A percentile compares a stretch with the other conserved stretches of the same genome.
Conservation (phyloP, 2,113 vertebrate species). For the Macquaria ambigua region DNA sequence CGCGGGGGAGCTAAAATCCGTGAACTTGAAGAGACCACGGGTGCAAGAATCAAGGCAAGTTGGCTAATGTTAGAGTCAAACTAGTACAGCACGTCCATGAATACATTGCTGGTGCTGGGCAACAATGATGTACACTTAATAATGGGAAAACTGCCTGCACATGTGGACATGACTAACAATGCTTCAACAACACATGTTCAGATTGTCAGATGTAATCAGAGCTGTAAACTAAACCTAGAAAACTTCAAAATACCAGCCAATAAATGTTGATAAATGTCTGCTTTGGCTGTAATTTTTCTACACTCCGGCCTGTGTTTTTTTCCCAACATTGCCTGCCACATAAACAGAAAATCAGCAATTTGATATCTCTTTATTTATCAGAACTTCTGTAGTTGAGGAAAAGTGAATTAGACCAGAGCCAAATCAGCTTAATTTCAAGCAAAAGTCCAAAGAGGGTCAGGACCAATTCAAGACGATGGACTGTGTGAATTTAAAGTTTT, state of each 20-base stretch:
- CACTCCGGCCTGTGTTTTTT: too few species aligned
- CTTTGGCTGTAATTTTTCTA: not conserved
- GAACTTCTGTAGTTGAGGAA: not conserved
- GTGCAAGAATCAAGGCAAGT: slow-evolving; percentile 91
- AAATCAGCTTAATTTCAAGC: not conserved
- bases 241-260: not conserved
- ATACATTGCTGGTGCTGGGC: not conserved
- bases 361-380: not conserved
- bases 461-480: too few species aligned
- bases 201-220: not conserved
- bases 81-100: not conserved
- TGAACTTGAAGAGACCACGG: slow-evolving; percentile 89
- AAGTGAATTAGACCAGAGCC: not conserved
- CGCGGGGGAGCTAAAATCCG: slow-evolving; percentile 91
- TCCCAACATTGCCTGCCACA: too few species aligned
- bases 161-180: not conserved
- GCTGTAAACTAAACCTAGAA: not conserved
- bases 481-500: not conserved
- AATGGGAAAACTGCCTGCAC: not conserved
- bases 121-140: not conserved
- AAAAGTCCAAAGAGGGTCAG: not conserved
- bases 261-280: not conserved
- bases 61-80: not conserved
- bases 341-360: too few species aligned
- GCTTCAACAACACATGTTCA: not conserved